Base-by-base conservation (phyloP, 2,797 vertebrate species). In the Macropodus opercularis region DNA sequence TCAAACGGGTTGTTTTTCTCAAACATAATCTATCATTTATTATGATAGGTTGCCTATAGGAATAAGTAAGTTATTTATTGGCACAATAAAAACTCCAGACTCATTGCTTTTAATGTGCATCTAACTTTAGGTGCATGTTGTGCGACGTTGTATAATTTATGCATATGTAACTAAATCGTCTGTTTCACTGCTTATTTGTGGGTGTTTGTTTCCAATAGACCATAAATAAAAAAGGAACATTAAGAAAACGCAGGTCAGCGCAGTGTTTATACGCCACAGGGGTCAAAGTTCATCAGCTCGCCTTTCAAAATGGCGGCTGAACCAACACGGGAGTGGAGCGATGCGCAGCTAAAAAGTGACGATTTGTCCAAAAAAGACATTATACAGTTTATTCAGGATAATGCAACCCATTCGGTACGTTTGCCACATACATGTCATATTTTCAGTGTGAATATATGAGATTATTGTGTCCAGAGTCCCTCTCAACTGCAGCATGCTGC, bases 381-480 rank as follows among this genome's bases (percentile, higher is more conserved):
- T 14, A 96, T 98, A 85, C 94, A 91, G 70, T 98, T 98, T 89
- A 92, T 98, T 3, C 96, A 98, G 91, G 93, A 96, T 43, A 93
- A 95, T 75, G 95, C 93, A 8, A 92, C 96, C 4, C 92, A 94
- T 55, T 92, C 93, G 94, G 97, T 94, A 92, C 38, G 92, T 78
- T 43, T 24, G 2, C 19, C 18, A 3, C 46, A 1, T 17, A 1
- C 2, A 14, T 4, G 1, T 3, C 0, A 2, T 12, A n/a, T 1
- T 35, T 19, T 12, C 0, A 6, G 2, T 0, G 2, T 19, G 7
- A 11, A 11, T 18, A 4, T 12, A 0, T n/a, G 46, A 0, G 0
- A 3, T 22, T 40, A 3, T 23, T 8, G n/a, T 18, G 26, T 17
- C 1, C 14, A 14, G 4, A 38, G 14, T 9, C 6, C 15, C 4